Evolutionary conservation across 1,140 invertebrate genomes (phyloP), one percentile per base, ranked within the genome.

Genomic region (Tetraneura akinire): DNA sequence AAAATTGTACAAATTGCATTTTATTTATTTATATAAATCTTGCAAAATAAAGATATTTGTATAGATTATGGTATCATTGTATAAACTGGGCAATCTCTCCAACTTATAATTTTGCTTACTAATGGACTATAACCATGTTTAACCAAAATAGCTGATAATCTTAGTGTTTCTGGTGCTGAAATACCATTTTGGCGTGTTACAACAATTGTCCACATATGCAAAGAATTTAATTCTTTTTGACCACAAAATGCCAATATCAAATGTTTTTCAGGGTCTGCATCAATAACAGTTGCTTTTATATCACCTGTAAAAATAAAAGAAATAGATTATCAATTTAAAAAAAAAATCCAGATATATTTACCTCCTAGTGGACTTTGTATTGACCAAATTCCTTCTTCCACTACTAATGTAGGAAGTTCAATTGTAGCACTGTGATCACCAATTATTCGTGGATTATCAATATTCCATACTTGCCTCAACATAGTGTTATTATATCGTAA

Each of bases 361-460:
- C 83, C 81, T 82, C 83, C 83, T 26, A 83, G 23, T 10, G 83
- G 83, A 14, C 82, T 83, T 62, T 81, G 80, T n/a, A 83, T 82
- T 13, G 70, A 21, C 83, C 82, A 83, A 37, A 83, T 32, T 23
- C 81, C 82, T 8, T 45, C 47, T 66, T 78, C 49, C 0, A 81
- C n/a, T 45, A 80, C 78, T 5, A 49, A 80, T 11, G 82, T 82
- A 18, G 81, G 81, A 14, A 83, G 55, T n/a, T 83, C 82, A 1
- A 83, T 47, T 8, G 78, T 45, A 10, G 81, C 81, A 13, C 78
- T 80, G 5, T 82, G 82, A 10, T 80, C 51, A 5, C 80, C 80
- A 3, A 74, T 47, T 2, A 80, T 49, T 26, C 62, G 26, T 9
- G 81, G 80, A 16, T 82, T 80, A 37, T 81, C 70, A n/a, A 83